Conservation (phyloP, 92 coral and sea anemone species). For the Metridium senile region DNA sequence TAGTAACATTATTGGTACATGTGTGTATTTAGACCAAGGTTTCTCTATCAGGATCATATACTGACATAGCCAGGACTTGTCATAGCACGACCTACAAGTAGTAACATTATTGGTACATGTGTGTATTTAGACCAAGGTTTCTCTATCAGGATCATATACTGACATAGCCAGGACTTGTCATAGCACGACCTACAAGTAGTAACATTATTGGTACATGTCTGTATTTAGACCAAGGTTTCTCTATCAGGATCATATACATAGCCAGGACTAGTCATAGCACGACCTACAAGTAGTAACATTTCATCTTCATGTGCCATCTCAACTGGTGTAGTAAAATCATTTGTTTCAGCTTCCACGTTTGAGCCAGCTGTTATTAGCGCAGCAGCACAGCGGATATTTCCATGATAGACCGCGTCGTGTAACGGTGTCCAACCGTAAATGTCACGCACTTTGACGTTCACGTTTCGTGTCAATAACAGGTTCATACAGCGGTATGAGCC, state of each 20-base stretch:
- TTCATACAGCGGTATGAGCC: conserved; percentile 81
- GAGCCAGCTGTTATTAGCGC: conserved; percentile 82
- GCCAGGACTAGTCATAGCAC: conserved; percentile 71
- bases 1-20: no score
- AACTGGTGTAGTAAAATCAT: conserved; percentile 66
- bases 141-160: no score
- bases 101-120: no score
- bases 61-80: no score
- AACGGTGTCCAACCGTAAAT: conserved; percentile 87
- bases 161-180: no score
- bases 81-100: no score
- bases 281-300: conserved; percentile 79
- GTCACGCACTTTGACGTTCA: conserved; percentile 70
- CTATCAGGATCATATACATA: conserved; percentile 36
- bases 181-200: no score
- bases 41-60: no score
- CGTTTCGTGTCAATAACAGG: conserved; percentile 67
- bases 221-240: conserved; percentile 25
- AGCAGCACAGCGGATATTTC: conserved; percentile 84
- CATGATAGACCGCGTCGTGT: conserved; percentile 86
- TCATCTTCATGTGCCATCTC: conserved; percentile 84
- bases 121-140: no score
- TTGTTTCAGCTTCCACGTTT: conserved; percentile 74
- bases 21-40: no score
- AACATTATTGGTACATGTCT: no score